These are phyloP conservation scores for Xestia ashworthii DNA, from an alignment of 2,888 invertebrate species.

Conservation along the genomic window DNA sequence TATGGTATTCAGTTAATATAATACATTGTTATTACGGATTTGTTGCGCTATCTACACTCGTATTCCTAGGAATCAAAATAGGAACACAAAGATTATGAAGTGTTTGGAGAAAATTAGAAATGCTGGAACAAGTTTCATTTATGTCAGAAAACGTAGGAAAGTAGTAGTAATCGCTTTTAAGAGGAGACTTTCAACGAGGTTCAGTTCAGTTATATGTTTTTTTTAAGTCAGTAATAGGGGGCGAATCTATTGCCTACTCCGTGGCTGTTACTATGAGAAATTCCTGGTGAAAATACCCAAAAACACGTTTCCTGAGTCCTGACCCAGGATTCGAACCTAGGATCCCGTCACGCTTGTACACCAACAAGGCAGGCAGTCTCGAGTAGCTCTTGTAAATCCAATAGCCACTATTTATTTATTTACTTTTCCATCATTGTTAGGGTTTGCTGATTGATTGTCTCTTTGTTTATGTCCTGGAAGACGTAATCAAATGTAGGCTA, in stretches of 20 bases:
- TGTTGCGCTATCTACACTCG: conserved; percentile 35
- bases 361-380: not conserved
- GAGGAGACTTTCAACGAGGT: not conserved
- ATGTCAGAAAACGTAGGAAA: too few relatives aligned
- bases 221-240: not conserved
- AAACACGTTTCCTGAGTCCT: not conserved
- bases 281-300: not conserved
- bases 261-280: not conserved
- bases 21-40: conserved; percentile 53
- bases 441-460: not conserved
- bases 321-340: not conserved
- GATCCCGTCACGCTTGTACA: not conserved
- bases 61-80: conserved; percentile 9
- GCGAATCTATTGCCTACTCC: not conserved
- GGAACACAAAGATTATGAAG: not conserved
- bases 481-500: too few relatives aligned
- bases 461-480: not conserved
- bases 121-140: not conserved
- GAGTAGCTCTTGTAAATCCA: not conserved
- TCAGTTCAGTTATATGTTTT: not conserved
- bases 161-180: not conserved
- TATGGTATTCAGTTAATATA: conserved; percentile 29
- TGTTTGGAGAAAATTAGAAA: not conserved
- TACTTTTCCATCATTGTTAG: not conserved
- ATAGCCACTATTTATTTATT: not conserved